phyloP scores from a whole-genome alignment of 2,113 vertebrate species.

The Malurus elegans region DNA sequence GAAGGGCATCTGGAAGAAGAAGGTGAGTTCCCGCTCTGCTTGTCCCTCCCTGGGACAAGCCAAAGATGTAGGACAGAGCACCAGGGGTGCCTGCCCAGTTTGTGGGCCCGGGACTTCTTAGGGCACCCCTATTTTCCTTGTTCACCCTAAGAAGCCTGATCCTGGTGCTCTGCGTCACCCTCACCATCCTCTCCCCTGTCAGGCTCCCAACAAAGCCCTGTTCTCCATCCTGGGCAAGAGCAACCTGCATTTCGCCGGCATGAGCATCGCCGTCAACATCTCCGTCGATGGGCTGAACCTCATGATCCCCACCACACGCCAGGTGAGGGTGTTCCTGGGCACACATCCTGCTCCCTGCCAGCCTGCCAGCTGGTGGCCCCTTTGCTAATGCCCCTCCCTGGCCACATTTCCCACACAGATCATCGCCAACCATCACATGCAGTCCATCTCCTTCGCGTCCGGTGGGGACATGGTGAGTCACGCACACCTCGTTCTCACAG shows the following conservation, averaged over 20 bases:
- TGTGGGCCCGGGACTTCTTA: fast-evolving
- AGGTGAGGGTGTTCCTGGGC: slow-evolving; percentile 72
- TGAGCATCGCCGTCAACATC: slow-evolving; percentile 91
- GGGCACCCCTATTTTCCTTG: neutral
- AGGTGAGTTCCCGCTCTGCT: slow-evolving; percentile 72
- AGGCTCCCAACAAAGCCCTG: slow-evolving; percentile 88
- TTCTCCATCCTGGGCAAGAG: slow-evolving; percentile 91
- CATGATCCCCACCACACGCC: slow-evolving; percentile 87
- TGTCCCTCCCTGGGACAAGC: fast-evolving
- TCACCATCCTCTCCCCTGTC: neutral
- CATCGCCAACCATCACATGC: slow-evolving; percentile 89
- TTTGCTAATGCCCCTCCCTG: fast-evolving
- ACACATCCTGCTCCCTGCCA: neutral
- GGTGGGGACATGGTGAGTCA: slow-evolving; percentile 84
- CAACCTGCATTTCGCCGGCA: slow-evolving; percentile 92
- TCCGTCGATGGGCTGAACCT: slow-evolving; percentile 90
- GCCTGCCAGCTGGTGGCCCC: fast-evolving
- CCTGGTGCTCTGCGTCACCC: fast-evolving
- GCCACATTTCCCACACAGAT: slow-evolving; percentile 62
- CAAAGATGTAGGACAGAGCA: too few relatives aligned
- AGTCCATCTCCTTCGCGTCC: slow-evolving; percentile 87
- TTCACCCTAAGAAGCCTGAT: neutral
- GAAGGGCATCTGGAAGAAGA: slow-evolving; percentile 91
- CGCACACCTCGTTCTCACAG: fast-evolving
- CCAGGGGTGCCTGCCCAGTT: fast-evolving